Evolutionary conservation across 2,113 vertebrate species (phyloP), one percentile per base, ranked within the genome.

Genomic region (Nibea coibor): DNA sequence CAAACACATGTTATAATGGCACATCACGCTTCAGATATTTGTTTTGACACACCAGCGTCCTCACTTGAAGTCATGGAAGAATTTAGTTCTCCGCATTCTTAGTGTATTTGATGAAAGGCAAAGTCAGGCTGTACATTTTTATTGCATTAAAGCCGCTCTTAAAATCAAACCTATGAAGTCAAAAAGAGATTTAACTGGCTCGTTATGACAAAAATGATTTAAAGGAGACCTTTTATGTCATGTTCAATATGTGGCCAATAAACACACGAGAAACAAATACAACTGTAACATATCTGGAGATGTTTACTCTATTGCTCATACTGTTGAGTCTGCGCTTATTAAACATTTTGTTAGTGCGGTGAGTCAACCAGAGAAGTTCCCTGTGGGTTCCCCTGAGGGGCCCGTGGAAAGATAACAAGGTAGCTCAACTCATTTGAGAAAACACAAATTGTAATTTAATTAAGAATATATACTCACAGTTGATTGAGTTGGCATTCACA

Each of bases 51-150:
- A 28, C 63, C 59, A 67, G 68, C 56, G 48, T 84, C 62, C 50
- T 75, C 31, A 54, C 56, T 78, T 75, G 68, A 88, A 74, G 78
- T 86, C 70, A 79, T 87, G 88, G 90, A 86, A 84, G 57, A 82
- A 64, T 80, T 83, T 70, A 81, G 28, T 59, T 45, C 28, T 35
- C 22, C 78, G 70, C 53, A 62, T 69, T 80, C 54, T 76, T 24
- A 67, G 47, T 48, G 12, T 56, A 35, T 73, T 73, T 47, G 64
- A 6, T 70, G 17, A 64, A 78, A 62, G 50, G 39, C 70, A 66
- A 62, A 56, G 54, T 82, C 24, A 12, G 19, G 22, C 45, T 76
- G 31, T 39, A 26, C 0, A 8, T 26, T 71, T 72, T 76, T 70
- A 73, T 57, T 63, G 48, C 22, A 19, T 75, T 35, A 72, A 26